Base-by-base conservation (phyloP, 1,140 invertebrate genomes). In the Drosophila persimilis region DNA sequence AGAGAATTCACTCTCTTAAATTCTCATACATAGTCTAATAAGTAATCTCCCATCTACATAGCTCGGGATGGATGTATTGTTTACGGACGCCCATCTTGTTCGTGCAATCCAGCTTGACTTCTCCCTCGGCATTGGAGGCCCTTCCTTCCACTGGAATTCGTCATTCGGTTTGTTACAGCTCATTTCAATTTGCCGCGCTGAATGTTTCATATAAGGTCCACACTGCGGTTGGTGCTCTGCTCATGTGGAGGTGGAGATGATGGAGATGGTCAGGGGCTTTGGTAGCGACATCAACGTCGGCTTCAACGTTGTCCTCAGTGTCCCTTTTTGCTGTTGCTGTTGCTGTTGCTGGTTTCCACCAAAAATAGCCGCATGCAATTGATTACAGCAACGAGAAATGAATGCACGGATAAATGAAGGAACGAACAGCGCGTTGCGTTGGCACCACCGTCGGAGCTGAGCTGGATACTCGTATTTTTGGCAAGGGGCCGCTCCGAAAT, bases 311-410 rank as follows among this genome's bases (percentile, higher is more conserved):
- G 47, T 45, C 24, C 17, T 52, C 46, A 45, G 20, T 69, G 64
- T 35, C 41, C 26, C 20, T 20, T 20, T 51, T 39, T 44, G 56
- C 20, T 58, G 47, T 46, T 41, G 50, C 20, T 58, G 47, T 46
- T 41, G 50, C 13, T 41, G 43, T 7, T 47, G 47, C 39, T 50
- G 15, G 31, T 41, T 26, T 60, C 39, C 43, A 31, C 51, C 51
- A 9, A 69, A 69, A 48, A 67, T 44, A 57, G 63, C 66, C 63
- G 66, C 66, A 50, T 70, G 66, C 64, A 66, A 69, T 57, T 69
- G 65, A 69, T 55, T 69, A 69, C 65, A 43, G 65, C 51, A 44
- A 70, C 35, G 35, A 44, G 26, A 45, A 70, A 69, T 69, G 65
- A 69, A 69, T 69, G 65, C 31, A 22, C 31, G 22, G 46, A 43